Conservation (phyloP, 2,113 vertebrate genomes). For the Nicator chloris region DNA sequence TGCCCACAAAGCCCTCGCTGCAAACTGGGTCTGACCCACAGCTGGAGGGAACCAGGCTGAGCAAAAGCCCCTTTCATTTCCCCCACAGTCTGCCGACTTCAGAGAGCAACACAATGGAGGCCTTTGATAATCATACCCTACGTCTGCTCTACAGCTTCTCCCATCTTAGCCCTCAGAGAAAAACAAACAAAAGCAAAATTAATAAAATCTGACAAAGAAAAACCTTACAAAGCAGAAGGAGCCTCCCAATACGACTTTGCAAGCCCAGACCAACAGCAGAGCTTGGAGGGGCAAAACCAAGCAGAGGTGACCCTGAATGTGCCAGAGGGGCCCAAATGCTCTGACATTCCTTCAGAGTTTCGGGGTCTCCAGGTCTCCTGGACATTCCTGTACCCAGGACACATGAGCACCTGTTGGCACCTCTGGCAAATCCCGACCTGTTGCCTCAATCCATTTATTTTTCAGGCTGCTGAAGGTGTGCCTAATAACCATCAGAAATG, state of each 20-base stretch:
- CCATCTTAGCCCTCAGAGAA: not conserved
- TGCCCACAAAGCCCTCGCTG: not conserved
- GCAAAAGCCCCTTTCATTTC: not conserved
- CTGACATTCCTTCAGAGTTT: accelerated
- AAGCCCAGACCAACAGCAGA: not conserved
- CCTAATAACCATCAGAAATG: not conserved
- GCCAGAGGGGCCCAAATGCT: not conserved
- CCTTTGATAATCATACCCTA: not conserved
- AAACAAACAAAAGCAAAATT: not conserved
- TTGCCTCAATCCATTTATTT: not conserved
- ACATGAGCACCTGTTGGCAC: not conserved
- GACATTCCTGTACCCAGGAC: not conserved
- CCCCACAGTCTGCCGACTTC: not conserved
- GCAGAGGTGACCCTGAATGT: not conserved
- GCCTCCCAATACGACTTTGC: not conserved
- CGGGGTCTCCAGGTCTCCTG: not conserved
- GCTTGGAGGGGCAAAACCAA: not conserved
- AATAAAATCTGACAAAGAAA: not conserved
- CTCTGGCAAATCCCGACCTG: not conserved
- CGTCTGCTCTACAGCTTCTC: not conserved
- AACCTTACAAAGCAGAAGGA: not conserved
- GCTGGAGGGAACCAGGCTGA: not conserved
- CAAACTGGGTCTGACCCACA: not conserved
- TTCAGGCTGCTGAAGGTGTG: not conserved
- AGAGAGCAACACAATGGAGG: not conserved